Evolutionary conservation across 2,797 vertebrate species (phyloP).

Genomic region (Poeciliopsis gracilis): DNA sequence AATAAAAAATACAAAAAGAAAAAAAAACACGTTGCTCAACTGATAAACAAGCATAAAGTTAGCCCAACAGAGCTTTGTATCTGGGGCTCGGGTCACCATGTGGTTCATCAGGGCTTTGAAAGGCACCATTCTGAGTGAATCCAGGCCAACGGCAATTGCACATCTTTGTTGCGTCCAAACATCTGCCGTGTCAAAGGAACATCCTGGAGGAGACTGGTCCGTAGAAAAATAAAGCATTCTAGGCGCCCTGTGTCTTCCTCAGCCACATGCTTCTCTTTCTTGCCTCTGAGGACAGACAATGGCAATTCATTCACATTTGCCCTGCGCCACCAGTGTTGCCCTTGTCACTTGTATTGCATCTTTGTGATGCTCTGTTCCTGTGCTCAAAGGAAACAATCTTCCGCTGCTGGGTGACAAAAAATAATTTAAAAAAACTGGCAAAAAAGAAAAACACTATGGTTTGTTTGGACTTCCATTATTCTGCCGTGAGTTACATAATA

Average conservation of each 20-base stretch:
- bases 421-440: conserved; percentile 23
- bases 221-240: conserved; percentile 51
- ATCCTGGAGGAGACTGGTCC: conserved; percentile 61
- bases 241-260: conserved; percentile 45
- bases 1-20: not conserved
- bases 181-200: conserved; percentile 66
- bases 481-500: conserved; percentile 22
- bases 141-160: conserved; percentile 58
- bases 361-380: conserved; percentile 48
- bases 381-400: conserved; percentile 59
- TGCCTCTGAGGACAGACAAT: conserved; percentile 50
- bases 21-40: not conserved
- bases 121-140: conserved; percentile 61
- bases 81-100: conserved; percentile 45
- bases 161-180: conserved; percentile 63
- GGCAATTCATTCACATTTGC: conserved; percentile 61
- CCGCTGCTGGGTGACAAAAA: not conserved
- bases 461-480: conserved; percentile 38
- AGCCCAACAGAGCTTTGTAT: conserved; percentile 31
- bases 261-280: conserved; percentile 33
- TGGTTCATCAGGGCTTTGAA: conserved; percentile 64
- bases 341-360: conserved; percentile 62
- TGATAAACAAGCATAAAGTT: conserved; percentile 22
- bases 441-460: conserved; percentile 18
- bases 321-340: conserved; percentile 52